A percentile compares a stretch with the other conserved stretches of the same genome.
phyloP scores from a whole-genome alignment of 1,140 invertebrate genomes.

The Cotesia typhae region DNA sequence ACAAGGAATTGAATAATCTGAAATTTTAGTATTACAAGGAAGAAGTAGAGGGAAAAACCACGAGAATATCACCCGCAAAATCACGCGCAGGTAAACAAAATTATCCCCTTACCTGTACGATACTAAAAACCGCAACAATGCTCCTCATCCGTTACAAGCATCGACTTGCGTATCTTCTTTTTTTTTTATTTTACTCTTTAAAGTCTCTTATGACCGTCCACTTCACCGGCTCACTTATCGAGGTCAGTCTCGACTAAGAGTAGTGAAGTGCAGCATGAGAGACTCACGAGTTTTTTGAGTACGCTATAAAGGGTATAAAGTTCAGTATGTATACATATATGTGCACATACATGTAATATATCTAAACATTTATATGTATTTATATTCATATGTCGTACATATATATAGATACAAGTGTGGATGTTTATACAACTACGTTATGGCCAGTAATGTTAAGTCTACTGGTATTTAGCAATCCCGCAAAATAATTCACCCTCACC shows the following conservation, averaged over 20 bases:
- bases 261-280: not conserved
- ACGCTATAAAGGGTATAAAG: conserved; percentile 1
- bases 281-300: not conserved
- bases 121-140: conserved; percentile 5
- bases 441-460: too few species aligned
- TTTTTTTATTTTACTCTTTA: not conserved
- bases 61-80: not conserved
- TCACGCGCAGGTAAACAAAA: conserved; percentile 15
- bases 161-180: not conserved
- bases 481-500: conserved; percentile 52
- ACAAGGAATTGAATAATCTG: conserved; percentile 1
- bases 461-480: not conserved
- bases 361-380: not conserved
- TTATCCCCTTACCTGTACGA: conserved; percentile 27
- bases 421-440: not conserved
- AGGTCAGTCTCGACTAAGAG: conserved; percentile 5
- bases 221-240: conserved; percentile 15
- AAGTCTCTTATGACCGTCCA: too few species aligned
- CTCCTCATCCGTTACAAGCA: conserved; percentile 4
- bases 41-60: not conserved
- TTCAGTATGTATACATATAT: too few species aligned
- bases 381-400: not conserved
- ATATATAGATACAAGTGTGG: not conserved
- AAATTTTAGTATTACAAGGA: not conserved
- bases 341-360: too few species aligned